Percentiles rank a stretch among this genome's conserved stretches.
Conservation (phyloP, 2,888 invertebrate species). For the Drosophila subquinaria region DNA sequence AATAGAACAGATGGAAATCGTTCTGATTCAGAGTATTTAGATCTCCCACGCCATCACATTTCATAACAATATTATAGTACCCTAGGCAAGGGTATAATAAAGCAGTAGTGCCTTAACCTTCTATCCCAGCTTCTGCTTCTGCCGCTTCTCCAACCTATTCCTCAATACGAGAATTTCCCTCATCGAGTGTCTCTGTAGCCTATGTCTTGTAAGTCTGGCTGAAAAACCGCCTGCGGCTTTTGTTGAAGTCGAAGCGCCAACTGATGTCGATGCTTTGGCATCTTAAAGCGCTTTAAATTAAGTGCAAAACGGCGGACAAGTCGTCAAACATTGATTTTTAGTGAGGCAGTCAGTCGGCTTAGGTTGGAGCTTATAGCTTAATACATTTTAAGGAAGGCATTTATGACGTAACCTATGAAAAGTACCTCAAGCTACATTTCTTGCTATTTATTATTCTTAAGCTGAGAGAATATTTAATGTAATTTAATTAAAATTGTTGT, state of each 20-base stretch:
- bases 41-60: not conserved
- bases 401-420: constrained; percentile 22
- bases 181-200: not conserved
- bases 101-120: constrained; percentile 5
- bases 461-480: not conserved
- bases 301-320: constrained; percentile 57
- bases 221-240: constrained; percentile 45
- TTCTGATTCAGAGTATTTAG: too few species aligned
- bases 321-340: constrained; percentile 67
- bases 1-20: not conserved
- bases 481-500: not conserved
- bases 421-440: constrained; percentile 6
- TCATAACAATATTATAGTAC: not conserved
- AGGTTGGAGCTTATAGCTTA: constrained; percentile 12
- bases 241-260: constrained; percentile 43
- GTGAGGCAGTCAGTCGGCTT: constrained; percentile 16
- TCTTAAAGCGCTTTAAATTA: constrained; percentile 56
- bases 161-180: not conserved
- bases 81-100: not conserved
- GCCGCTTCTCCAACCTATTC: not conserved
- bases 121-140: constrained; percentile 2
- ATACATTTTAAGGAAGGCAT: constrained; percentile 25
- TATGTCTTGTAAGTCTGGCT: constrained; percentile 15
- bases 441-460: not conserved
- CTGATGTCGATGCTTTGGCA: constrained; percentile 39